Conservation (phyloP, 2,888 invertebrate genomes). For the Parnassius apollo region DNA sequence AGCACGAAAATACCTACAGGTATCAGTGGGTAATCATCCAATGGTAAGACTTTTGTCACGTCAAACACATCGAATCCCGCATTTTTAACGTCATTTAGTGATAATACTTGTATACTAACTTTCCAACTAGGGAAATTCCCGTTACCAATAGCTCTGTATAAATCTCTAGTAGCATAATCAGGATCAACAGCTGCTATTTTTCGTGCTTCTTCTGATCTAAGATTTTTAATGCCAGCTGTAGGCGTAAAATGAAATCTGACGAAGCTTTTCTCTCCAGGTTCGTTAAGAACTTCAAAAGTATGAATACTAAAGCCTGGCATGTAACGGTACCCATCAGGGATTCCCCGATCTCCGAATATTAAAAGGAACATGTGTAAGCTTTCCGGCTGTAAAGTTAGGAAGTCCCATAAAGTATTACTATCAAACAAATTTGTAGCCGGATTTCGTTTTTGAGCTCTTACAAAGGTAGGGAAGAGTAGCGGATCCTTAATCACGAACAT, state of each 20-base stretch:
- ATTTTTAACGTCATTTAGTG: constrained; percentile 87
- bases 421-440: constrained; percentile 93
- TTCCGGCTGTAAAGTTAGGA: constrained; percentile 91
- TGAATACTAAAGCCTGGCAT: constrained; percentile 97
- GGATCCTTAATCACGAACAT: constrained; percentile 95
- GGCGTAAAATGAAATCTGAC: constrained; percentile 95
- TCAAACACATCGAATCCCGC: constrained; percentile 93
- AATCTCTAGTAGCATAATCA: constrained; percentile 91
- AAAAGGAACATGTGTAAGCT: constrained; percentile 90
- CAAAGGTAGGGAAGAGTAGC: constrained; percentile 91
- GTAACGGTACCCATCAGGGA: constrained; percentile 92
- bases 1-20: constrained; percentile 91
- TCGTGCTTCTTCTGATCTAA: constrained; percentile 84
- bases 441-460: constrained; percentile 95
- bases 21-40: constrained; percentile 88
- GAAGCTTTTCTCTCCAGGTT: constrained; percentile 84
- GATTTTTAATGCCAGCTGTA: constrained; percentile 90
- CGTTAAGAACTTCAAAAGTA: constrained; percentile 92
- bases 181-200: constrained; percentile 83
- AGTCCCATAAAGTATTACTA: constrained; percentile 95
- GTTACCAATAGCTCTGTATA: constrained; percentile 90
- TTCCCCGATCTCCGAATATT: constrained; percentile 92
- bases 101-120: constrained; percentile 90
- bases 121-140: constrained; percentile 89
- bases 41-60: constrained; percentile 92